Conservation (phyloP, 2,888 invertebrate genomes). For the Quadroppia sp. region DNA sequence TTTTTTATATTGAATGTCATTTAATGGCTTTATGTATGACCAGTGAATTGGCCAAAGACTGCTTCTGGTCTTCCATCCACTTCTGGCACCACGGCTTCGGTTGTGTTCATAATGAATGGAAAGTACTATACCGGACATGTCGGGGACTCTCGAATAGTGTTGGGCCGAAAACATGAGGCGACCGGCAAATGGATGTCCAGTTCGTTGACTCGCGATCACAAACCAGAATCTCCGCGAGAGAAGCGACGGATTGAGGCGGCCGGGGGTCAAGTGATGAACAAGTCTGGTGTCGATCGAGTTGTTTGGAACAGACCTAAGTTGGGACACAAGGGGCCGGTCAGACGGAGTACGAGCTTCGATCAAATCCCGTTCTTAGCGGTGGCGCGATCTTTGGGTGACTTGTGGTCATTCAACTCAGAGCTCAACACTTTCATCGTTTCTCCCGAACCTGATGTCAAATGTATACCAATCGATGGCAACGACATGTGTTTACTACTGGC, state of each 20-base stretch:
- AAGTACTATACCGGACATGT: conserved; percentile 97
- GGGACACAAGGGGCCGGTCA: conserved; percentile 78
- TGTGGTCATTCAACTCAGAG: conserved; percentile 94
- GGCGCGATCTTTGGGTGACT: conserved; percentile 87
- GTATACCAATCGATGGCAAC: conserved; percentile 70
- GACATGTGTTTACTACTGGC: conserved; percentile 84
- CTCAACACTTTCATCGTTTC: conserved; percentile 92
- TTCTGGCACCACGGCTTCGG: conserved; percentile 93
- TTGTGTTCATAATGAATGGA: conserved; percentile 85
- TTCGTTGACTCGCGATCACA: conserved; percentile 85
- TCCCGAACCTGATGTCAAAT: conserved; percentile 91
- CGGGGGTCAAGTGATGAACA: conserved; percentile 60
- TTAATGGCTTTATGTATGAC: conserved; percentile 50
- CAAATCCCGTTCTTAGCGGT: conserved; percentile 95
- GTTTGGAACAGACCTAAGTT: conserved; percentile 87
- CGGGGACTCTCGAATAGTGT: conserved; percentile 93
- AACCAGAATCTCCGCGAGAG: conserved; percentile 83
- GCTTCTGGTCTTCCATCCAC: conserved; percentile 90
- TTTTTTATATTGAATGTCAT: background rate
- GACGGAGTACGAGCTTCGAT: conserved; percentile 82
- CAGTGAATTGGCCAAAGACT: conserved; percentile 95
- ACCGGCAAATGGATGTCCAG: conserved; percentile 71
- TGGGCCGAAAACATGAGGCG: conserved; percentile 69
- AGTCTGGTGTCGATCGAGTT: conserved; percentile 84
- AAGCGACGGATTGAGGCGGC: conserved; percentile 68